Conservation (phyloP, 2,888 invertebrate species). For the Cheilosia vulpina region DNA sequence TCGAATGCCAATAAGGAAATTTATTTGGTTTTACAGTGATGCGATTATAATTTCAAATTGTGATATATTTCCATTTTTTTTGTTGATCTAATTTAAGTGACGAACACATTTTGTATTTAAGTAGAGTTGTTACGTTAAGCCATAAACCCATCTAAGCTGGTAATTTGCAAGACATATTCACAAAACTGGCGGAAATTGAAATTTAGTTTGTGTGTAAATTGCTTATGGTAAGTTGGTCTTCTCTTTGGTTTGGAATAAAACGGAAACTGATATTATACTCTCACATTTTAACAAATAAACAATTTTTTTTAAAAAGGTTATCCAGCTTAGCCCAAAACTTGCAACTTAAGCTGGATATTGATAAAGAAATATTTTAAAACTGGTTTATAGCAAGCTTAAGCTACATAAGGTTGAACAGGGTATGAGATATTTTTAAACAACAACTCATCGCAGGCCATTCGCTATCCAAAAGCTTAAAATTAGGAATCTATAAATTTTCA, state of each 20-base stretch:
- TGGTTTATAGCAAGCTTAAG: no score
- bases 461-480: no score
- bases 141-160: constrained; percentile 53
- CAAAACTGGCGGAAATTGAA: constrained; percentile 46
- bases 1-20: constrained; percentile 74
- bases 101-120: constrained; percentile 50
- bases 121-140: constrained; percentile 38
- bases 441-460: no score
- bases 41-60: constrained; percentile 27
- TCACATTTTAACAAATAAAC: not conserved
- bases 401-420: no score
- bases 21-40: constrained; percentile 39
- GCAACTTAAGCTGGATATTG: no score
- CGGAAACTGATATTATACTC: no score
- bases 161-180: constrained; percentile 25
- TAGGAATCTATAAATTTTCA: no score
- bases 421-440: no score
- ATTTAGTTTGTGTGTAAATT: not conserved
- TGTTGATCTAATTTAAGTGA: constrained; percentile 29
- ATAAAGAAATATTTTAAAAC: no score
- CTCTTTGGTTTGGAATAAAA: not conserved
- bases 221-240: not conserved
- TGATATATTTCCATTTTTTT: constrained; percentile 25
- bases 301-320: not conserved
- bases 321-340: no score